phyloP scores from a whole-genome alignment of 2,797 vertebrate genomes.

The Pangasius sanitwongsei region DNA sequence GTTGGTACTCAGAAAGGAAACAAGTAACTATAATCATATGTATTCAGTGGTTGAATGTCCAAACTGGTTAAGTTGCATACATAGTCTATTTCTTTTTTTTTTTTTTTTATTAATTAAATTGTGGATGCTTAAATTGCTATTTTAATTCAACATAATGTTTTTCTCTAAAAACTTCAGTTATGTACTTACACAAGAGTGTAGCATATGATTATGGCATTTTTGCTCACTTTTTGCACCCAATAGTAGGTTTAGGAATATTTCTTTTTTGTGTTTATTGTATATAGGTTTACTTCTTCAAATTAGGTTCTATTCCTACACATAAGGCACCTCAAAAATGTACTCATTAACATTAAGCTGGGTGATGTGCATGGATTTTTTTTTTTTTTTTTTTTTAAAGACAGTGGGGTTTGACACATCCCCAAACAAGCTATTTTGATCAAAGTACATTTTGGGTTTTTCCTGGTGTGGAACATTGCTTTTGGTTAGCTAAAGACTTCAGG shows the following conservation, averaged over 20 bases:
- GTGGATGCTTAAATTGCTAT: background rate
- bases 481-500: background rate
- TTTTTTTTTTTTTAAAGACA: background rate
- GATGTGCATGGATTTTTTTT: background rate
- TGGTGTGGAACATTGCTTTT: background rate
- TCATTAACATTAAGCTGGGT: background rate
- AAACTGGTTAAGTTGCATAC: background rate
- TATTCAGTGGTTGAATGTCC: background rate
- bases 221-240: background rate
- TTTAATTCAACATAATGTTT: background rate
- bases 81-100: background rate
- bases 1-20: background rate
- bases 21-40: background rate
- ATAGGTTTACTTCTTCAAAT: background rate
- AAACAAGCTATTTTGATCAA: background rate
- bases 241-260: background rate
- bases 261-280: background rate
- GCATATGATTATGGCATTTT: background rate
- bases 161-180: background rate
- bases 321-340: background rate
- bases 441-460: background rate
- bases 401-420: background rate
- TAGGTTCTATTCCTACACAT: background rate
- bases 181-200: background rate
- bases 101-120: background rate